phyloP scores from a whole-genome alignment of 2,888 invertebrate genomes.

The Tenthredo notha region DNA sequence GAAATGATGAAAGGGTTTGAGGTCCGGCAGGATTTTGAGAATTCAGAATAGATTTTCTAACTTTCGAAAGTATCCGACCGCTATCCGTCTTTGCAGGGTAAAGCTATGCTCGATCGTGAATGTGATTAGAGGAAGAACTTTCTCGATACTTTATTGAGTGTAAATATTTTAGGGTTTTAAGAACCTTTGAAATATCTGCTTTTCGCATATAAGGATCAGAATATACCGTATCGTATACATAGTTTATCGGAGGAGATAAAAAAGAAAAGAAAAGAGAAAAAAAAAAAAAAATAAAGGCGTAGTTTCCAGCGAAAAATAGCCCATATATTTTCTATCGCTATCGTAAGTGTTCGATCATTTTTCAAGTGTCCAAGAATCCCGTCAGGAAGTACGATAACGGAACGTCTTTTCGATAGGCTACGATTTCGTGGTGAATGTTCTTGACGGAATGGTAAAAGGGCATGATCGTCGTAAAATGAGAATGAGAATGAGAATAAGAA shows the following conservation, averaged over 20 bases:
- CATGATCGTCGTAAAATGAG: background rate
- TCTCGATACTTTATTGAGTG: slow-evolving; percentile 18
- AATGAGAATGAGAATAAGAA: background rate
- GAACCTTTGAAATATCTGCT: background rate
- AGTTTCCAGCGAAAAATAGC: background rate
- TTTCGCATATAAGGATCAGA: background rate
- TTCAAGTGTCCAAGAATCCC: slow-evolving; percentile 8
- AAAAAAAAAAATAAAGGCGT: too few species aligned
- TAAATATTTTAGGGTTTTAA: background rate
- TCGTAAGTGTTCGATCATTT: background rate
- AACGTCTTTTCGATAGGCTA: slow-evolving; percentile 12
- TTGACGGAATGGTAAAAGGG: background rate
- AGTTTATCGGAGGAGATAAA: background rate
- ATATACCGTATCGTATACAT: background rate
- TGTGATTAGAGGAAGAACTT: slow-evolving; percentile 3
- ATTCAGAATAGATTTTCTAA: slow-evolving; percentile 25
- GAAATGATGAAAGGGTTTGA: background rate
- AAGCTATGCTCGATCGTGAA: background rate
- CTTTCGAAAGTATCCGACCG: slow-evolving; percentile 14
- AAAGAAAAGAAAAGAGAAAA: too few species aligned
- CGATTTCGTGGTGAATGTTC: background rate
- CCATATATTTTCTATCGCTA: background rate
- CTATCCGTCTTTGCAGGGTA: background rate
- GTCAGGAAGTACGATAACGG: background rate
- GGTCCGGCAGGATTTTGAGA: background rate